Evolutionary conservation across 2,113 vertebrate species (phyloP).

Genomic region (Chaetops frenatus): DNA sequence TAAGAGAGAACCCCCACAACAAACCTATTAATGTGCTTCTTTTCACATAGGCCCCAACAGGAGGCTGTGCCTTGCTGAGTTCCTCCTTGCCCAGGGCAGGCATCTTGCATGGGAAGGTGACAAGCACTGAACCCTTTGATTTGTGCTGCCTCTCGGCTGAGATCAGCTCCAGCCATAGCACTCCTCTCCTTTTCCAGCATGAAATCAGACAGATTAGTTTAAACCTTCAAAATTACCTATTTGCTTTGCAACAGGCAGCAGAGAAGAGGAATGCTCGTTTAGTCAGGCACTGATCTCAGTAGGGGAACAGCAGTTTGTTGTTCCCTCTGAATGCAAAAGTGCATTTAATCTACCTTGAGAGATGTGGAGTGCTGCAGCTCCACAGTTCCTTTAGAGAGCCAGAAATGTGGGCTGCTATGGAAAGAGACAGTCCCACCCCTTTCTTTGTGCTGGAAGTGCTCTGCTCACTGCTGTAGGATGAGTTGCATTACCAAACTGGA

Average conservation of each 20-base stretch:
- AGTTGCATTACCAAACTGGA: not conserved
- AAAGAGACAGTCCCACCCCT: not conserved
- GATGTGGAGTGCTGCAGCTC: not conserved
- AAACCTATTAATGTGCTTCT: not conserved
- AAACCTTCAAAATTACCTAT: not conserved
- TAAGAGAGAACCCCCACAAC: not conserved
- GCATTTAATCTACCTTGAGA: conserved; percentile 21
- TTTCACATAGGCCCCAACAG: not conserved
- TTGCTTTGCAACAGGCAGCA: not conserved
- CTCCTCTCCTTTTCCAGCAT: not conserved
- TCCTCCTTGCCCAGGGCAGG: not conserved
- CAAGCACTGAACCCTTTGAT: not conserved
- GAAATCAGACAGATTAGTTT: not conserved
- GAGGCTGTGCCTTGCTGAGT: not conserved
- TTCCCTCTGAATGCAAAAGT: not conserved
- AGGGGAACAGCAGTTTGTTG: not conserved
- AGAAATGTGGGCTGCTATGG: not conserved
- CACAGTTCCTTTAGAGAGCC: not conserved
- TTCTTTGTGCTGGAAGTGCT: not conserved
- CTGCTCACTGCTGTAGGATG: not conserved
- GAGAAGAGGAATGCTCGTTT: not conserved
- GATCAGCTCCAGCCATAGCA: not conserved
- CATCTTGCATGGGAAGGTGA: not conserved
- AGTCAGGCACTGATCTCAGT: not conserved
- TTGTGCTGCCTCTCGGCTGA: not conserved